phyloP scores from a whole-genome alignment of 2,888 invertebrate species.

The Apamea epomidion region DNA sequence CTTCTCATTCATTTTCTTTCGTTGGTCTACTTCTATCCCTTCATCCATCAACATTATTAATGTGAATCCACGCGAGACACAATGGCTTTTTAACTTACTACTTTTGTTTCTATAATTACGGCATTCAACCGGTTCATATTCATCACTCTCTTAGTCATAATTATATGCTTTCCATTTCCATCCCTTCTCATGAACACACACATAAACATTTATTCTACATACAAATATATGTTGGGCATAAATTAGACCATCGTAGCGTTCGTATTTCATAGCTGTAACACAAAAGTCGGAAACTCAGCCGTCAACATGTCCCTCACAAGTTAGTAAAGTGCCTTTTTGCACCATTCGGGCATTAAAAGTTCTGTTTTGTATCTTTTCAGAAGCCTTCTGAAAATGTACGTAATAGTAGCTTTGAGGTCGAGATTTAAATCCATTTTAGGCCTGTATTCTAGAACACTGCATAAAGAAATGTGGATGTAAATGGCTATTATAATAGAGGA shows the following conservation, averaged over 20 bases:
- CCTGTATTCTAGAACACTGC: background rate
- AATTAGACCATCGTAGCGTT: constrained; percentile 8
- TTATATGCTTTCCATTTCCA: background rate
- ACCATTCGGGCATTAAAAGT: constrained; percentile 30
- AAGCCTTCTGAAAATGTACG: constrained; percentile 9
- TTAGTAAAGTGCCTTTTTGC: constrained; percentile 30
- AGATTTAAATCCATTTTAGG: background rate
- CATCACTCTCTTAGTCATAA: background rate
- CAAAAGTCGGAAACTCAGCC: constrained; percentile 25
- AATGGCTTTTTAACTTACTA: background rate
- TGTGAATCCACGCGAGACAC: background rate
- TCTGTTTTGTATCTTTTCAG: constrained; percentile 9
- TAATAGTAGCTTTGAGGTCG: background rate
- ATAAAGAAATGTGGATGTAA: background rate
- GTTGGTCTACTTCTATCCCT: background rate
- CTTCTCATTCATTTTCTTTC: background rate
- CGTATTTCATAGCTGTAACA: constrained; percentile 12
- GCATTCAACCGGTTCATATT: background rate
- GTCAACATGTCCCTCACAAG: constrained; percentile 41
- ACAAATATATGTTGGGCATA: background rate
- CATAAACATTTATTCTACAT: background rate
- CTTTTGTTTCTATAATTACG: background rate
- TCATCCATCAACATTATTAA: background rate
- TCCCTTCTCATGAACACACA: background rate
- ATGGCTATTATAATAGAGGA: background rate